Evolutionary conservation across 1,140 invertebrate genomes (phyloP).

Genomic region (Watersipora subatra): DNA sequence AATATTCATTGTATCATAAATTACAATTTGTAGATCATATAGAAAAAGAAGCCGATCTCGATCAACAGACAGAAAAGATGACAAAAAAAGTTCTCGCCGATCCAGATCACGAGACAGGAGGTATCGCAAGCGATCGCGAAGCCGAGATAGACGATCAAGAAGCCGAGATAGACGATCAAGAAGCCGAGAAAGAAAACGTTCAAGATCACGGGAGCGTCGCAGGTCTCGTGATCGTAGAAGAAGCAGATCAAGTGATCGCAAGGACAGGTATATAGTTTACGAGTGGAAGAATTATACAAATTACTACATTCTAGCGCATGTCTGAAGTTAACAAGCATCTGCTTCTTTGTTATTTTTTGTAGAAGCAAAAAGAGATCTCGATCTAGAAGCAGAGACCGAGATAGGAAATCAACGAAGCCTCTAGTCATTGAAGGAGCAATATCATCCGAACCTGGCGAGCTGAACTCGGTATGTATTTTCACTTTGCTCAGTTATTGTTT

Average conservation of each 20-base stretch:
- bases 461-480: neutral
- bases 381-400: neutral
- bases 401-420: neutral
- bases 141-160: constrained; percentile 20
- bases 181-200: constrained; percentile 16
- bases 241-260: constrained; percentile 6
- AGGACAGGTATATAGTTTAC: constrained; percentile 8
- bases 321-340: too few relatives aligned
- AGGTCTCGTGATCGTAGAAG: constrained; percentile 13
- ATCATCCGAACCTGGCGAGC: neutral
- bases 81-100: neutral
- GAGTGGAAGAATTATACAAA: constrained; percentile 9
- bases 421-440: neutral
- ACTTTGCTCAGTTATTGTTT: neutral
- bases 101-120: constrained; percentile 14
- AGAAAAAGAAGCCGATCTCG: constrained; percentile 11
- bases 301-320: constrained; percentile 3
- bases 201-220: constrained; percentile 20
- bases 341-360: neutral
- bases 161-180: constrained; percentile 19
- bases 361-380: constrained; percentile 10
- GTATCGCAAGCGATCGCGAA: constrained; percentile 14
- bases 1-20: too few relatives aligned
- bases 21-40: constrained; percentile 1
- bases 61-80: constrained; percentile 17